Conservation (phyloP, 2,888 invertebrate genomes). For the Pinctada fucata region DNA sequence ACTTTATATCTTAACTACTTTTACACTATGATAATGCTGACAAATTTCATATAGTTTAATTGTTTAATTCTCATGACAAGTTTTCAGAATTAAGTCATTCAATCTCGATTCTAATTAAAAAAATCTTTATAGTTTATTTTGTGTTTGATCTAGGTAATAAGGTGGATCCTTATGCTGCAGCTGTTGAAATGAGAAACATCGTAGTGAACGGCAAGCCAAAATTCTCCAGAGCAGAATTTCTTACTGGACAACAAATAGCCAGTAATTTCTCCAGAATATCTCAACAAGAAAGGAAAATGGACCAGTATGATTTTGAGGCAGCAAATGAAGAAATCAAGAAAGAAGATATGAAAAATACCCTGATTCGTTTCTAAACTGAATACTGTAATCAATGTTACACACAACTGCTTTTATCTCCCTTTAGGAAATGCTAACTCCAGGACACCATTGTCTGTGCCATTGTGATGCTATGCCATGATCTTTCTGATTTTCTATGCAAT, state of each 20-base stretch:
- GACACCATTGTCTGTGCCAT: too few species aligned
- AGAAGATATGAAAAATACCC: not conserved
- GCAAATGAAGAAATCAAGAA: not conserved
- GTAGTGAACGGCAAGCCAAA: not conserved
- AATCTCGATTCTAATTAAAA: too few species aligned
- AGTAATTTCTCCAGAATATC: not conserved
- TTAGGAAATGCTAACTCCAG: too few species aligned
- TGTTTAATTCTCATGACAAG: not conserved
- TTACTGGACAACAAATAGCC: conserved; percentile 1
- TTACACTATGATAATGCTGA: not conserved
- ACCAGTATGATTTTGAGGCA: conserved; percentile 2
- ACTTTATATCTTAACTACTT: not conserved
- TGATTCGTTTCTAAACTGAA: too few species aligned
- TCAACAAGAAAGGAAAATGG: conserved; percentile 8
- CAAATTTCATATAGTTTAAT: not conserved
- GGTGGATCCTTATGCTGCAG: not conserved
- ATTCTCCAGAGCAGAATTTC: conserved; percentile 6
- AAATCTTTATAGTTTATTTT: not conserved
- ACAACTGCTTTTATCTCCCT: not conserved
- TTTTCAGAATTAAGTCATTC: too few species aligned
- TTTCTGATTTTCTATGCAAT: too few species aligned
- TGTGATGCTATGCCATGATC: too few species aligned
- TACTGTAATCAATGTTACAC: too few species aligned
- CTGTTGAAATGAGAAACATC: conserved; percentile 1
- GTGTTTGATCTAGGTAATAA: not conserved